Conservation (phyloP, 2,113 vertebrate species). For the Chaetops frenatus region DNA sequence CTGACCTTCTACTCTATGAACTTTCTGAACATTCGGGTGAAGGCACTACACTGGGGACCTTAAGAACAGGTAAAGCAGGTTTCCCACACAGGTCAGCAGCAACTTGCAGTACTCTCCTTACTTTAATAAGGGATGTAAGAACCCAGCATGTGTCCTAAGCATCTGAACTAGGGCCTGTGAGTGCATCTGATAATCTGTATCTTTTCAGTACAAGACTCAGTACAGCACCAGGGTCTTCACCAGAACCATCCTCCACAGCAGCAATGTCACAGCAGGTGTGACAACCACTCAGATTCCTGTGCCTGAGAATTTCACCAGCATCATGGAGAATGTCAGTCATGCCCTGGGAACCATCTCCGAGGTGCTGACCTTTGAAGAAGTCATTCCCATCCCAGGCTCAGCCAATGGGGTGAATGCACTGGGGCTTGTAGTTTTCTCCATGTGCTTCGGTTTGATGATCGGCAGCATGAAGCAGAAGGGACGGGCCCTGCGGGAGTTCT, state of each 20-base stretch:
- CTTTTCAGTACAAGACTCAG: slow-evolving; percentile 90
- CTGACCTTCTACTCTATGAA: not conserved
- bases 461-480: slow-evolving; percentile 96
- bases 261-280: slow-evolving; percentile 38
- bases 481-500: slow-evolving; percentile 88
- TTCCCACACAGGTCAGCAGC: not conserved
- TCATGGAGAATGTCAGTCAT: slow-evolving; percentile 76
- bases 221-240: slow-evolving; percentile 75
- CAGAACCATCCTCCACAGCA: slow-evolving; percentile 62
- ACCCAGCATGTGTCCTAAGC: not conserved
- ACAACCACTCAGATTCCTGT: slow-evolving; percentile 38
- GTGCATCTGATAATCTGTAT: slow-evolving; percentile 25
- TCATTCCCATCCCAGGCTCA: slow-evolving; percentile 82
- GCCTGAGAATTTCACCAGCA: slow-evolving; percentile 62
- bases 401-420: slow-evolving; percentile 90
- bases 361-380: slow-evolving; percentile 83
- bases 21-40: not conserved
- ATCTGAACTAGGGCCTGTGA: not conserved
- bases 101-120: not conserved
- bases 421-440: slow-evolving; percentile 94
- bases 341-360: slow-evolving; percentile 74
- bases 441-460: slow-evolving; percentile 92
- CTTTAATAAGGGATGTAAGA: not conserved
- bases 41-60: not conserved
- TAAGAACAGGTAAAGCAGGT: not conserved